Conservation (phyloP, 2,797 vertebrate genomes). For the Propithecus perrieri region DNA sequence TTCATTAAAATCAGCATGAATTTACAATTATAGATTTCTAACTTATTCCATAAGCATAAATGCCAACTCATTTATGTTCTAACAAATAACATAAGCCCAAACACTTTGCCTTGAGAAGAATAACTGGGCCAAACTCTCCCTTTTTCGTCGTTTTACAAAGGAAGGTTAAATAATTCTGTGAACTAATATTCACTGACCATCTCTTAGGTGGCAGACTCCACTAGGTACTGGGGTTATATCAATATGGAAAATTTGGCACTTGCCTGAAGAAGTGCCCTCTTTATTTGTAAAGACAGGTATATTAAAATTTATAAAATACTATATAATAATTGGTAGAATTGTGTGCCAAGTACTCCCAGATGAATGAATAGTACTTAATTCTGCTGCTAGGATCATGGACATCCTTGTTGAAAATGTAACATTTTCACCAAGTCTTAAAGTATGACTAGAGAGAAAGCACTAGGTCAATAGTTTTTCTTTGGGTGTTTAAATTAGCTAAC, state of each 20-base stretch:
- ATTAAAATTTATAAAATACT: background rate
- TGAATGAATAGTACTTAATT: background rate
- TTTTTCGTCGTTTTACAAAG: conserved; percentile 37
- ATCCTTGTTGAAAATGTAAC: background rate
- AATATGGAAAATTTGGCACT: background rate
- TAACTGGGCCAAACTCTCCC: background rate
- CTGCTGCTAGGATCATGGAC: background rate
- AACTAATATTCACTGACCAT: background rate
- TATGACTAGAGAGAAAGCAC: background rate
- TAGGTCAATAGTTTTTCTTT: background rate
- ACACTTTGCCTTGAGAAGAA: conserved; percentile 53
- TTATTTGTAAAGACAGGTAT: background rate
- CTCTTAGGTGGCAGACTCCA: background rate
- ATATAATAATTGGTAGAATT: background rate
- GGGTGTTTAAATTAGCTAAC: background rate
- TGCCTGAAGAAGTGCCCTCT: background rate
- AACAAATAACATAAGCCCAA: conserved; percentile 66
- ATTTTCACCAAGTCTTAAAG: conserved; percentile 19
- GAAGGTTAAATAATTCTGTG: background rate
- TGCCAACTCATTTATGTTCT: conserved; percentile 72
- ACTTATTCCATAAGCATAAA: conserved; percentile 73
- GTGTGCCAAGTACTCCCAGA: background rate
- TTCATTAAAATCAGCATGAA: conserved; percentile 78
- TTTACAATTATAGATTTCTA: conserved; percentile 77
- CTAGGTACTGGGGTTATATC: background rate